Evolutionary conservation across 2,797 vertebrate genomes (phyloP).

Genomic region (Helostoma temminkii): DNA sequence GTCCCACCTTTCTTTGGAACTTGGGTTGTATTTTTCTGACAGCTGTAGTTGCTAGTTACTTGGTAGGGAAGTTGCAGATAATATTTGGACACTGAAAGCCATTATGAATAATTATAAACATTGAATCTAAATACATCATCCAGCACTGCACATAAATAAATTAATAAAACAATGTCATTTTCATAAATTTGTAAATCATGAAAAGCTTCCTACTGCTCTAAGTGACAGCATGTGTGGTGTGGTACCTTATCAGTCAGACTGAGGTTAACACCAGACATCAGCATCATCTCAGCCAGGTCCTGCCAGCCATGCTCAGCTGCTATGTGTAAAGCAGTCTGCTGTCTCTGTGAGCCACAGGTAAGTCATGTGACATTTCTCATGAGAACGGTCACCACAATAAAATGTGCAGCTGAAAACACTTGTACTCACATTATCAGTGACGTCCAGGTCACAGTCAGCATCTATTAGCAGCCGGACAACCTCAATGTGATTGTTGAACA

Average conservation of each 20-base stretch:
- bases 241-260: slow-evolving; percentile 89
- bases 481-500: slow-evolving; percentile 84
- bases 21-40: not conserved
- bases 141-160: not conserved
- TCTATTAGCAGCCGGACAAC: slow-evolving; percentile 87
- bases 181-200: not conserved
- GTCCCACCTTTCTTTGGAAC: too few relatives aligned
- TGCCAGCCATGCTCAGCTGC: slow-evolving; percentile 89
- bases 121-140: too few relatives aligned
- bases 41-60: not conserved
- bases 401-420: not conserved
- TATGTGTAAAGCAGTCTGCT: slow-evolving; percentile 90
- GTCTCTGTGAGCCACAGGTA: slow-evolving; percentile 81
- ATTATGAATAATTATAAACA: too few relatives aligned
- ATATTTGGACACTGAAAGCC: too few relatives aligned
- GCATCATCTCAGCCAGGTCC: slow-evolving; percentile 90
- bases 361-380: not conserved
- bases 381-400: not conserved
- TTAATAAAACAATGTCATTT: not conserved
- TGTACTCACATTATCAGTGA: slow-evolving; percentile 87
- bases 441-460: slow-evolving; percentile 86
- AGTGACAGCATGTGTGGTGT: not conserved
- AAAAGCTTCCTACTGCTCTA: not conserved
- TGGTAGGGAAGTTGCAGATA: not conserved
- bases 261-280: slow-evolving; percentile 88